Evolutionary conservation across 2,113 vertebrate genomes (phyloP).

Genomic region (Spheniscus mendiculus): DNA sequence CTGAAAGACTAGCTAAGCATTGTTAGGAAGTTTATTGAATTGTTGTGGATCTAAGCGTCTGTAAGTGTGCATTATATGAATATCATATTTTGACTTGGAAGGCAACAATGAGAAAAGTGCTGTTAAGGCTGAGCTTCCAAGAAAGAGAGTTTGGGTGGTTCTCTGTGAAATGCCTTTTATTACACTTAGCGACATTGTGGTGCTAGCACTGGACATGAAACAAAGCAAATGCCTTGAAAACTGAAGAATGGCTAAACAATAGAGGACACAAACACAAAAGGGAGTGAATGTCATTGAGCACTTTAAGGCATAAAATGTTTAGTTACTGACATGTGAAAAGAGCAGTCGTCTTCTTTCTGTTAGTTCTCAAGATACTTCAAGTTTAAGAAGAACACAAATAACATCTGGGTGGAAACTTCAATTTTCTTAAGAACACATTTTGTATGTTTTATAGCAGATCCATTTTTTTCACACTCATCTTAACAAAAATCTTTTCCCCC

Average conservation of each 20-base stretch:
- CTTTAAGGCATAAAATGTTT: not conserved
- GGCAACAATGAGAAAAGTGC: not conserved
- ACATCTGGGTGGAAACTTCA: not conserved
- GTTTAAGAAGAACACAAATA: not conserved
- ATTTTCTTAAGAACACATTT: not conserved
- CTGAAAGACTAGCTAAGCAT: not conserved
- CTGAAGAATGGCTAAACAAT: not conserved
- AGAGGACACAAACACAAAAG: not conserved
- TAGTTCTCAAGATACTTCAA: not conserved
- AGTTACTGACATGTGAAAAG: not conserved
- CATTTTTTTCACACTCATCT: not conserved
- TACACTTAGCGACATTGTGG: not conserved
- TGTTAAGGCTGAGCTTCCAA: not conserved
- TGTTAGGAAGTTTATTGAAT: not conserved
- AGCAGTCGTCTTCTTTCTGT: not conserved
- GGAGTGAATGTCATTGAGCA: not conserved
- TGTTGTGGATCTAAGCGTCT: not conserved
- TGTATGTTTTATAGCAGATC: not conserved
- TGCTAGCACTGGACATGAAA: not conserved
- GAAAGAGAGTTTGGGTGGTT: not conserved
- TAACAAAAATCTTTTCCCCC: not conserved
- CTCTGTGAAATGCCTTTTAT: not conserved
- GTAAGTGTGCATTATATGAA: not conserved
- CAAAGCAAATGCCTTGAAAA: not conserved
- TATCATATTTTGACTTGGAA: not conserved